Percentiles rank a stretch among this genome's conserved stretches.
phyloP scores from a whole-genome alignment of 1,140 invertebrate genomes.

The Cydia fagiglandana region DNA sequence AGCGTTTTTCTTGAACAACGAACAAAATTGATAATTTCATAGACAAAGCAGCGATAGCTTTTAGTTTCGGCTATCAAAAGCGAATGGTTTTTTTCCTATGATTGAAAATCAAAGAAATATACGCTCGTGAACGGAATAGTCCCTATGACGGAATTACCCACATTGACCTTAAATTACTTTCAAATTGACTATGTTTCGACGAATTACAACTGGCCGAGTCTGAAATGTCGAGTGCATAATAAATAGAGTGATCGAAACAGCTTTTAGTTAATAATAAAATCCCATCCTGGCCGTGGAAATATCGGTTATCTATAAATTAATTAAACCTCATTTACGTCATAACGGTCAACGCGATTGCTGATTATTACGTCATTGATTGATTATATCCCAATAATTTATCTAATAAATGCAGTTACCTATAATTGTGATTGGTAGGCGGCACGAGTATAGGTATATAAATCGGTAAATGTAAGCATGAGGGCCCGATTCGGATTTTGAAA shows the following conservation, averaged over 20 bases:
- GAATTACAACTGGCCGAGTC: neutral
- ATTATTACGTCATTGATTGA: neutral
- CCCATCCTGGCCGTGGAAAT: neutral
- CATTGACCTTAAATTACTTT: neutral
- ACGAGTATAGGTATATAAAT: no score
- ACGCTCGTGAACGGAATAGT: no score
- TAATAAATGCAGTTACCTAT: neutral
- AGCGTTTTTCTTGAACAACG: no score
- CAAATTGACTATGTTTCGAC: neutral
- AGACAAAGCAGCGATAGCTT: no score
- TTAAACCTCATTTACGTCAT: conserved; percentile 11
- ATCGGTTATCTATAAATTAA: neutral
- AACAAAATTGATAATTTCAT: no score
- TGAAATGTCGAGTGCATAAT: neutral
- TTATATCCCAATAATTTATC: neutral
- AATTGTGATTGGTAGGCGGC: no score
- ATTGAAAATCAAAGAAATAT: no score
- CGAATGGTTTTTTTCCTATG: no score
- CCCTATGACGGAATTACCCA: no score
- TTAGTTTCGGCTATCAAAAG: no score
- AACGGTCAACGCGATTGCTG: neutral
- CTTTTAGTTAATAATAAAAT: neutral
- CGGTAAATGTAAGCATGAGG: no score
- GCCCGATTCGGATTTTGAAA: no score
- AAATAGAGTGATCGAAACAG: neutral